Evolutionary conservation across 35 echinoderm and acorn worm species (phyloP), one percentile per base, ranked within the genome.

Genomic region (Amphiura filiformis): DNA sequence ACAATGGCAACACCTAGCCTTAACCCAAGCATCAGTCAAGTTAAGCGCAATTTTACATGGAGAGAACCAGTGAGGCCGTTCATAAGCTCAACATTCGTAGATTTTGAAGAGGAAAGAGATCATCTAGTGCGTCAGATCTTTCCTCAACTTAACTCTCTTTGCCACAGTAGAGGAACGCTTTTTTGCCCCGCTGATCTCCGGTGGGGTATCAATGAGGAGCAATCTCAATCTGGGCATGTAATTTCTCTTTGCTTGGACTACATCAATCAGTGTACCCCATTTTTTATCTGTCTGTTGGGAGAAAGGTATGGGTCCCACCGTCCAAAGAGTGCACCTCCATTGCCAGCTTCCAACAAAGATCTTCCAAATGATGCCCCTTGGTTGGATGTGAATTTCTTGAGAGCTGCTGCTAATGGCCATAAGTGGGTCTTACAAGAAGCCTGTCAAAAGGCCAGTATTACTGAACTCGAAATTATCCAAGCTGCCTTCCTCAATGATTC

Each of bases 211-310:
- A 99, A 80, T 35, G 88, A 99, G 31, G 90, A 92, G 38, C 96
- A 99, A 76, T 82, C 87, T 0, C 90, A 87, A 57, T 91, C 91
- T 0, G 93, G 90, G 20, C 86, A 99, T 33, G 96, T 99, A 0
- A 82, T 99, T 0, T 92, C 89, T 12, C 81, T 99, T 35, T 99
- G 96, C 35, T 83, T 99, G 22, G 96, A 99, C 47, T 94, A 99
- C 75, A 84, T 99, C 0, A 90, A 94, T 37, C 90, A 80, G 15
- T 94, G 96, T 76, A 85, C 44, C 35, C 96, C 96, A 31, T 99
- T 92, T 52, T 99, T 95, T 76, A 99, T 99, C 79, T 99, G 96
- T 75, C 90, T 99, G 1, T 41, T 99, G 14, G 96, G 96, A 5
- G 96, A 99, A 31, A 61, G 93, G 0, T 99, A 99, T 81, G 96